Conservation (phyloP, 2,797 vertebrate genomes). For the Halcyon smyrnensis region DNA sequence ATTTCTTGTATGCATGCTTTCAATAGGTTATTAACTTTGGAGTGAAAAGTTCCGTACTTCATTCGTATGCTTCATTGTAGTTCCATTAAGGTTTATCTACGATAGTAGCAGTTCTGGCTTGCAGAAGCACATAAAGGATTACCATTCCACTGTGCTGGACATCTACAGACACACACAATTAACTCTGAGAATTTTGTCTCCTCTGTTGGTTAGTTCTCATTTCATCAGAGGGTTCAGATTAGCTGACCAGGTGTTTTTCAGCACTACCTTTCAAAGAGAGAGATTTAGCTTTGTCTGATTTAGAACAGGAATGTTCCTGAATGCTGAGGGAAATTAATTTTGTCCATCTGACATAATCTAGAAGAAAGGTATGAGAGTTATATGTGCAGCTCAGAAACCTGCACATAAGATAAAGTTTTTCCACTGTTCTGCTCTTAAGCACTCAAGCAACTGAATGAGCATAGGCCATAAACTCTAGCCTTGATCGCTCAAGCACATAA, state of each 20-base stretch:
- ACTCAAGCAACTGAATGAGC: not conserved
- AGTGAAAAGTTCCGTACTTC: not conserved
- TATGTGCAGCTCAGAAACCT: not conserved
- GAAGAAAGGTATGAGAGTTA: not conserved
- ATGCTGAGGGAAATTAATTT: slow-evolving; percentile 6
- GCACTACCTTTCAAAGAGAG: not conserved
- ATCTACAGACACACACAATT: not conserved
- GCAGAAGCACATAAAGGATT: not conserved
- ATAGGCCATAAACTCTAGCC: not conserved
- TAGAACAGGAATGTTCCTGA: not conserved
- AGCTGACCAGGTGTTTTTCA: slow-evolving; percentile 17
- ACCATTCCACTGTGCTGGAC: not conserved
- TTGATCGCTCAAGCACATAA: not conserved
- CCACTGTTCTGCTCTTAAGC: not conserved
- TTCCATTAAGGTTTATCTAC: not conserved
- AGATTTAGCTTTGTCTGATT: not conserved
- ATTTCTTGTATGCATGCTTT: not conserved
- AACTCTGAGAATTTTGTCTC: slow-evolving; percentile 1
- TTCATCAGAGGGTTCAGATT: not conserved
- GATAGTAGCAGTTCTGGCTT: not conserved
- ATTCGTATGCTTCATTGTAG: not conserved
- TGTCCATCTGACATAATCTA: not conserved
- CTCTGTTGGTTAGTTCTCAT: not conserved
- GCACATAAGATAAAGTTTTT: not conserved
- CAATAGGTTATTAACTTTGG: not conserved